Evolutionary conservation across 2,113 vertebrate genomes (phyloP).

Genomic region (Dicerorhinus sumatrensis): DNA sequence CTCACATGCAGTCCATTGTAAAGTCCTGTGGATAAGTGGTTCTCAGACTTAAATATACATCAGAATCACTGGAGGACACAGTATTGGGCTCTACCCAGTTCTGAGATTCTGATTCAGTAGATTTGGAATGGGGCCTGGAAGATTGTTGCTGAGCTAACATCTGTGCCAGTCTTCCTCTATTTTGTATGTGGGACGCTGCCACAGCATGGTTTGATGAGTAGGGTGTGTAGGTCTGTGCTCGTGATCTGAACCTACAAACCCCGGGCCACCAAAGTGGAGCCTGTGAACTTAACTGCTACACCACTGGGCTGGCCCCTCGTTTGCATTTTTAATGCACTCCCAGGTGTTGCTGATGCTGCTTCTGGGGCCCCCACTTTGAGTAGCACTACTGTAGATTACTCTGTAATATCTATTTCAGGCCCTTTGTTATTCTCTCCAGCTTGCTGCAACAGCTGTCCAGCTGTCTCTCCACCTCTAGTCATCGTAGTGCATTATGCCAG

Average conservation of each 20-base stretch:
- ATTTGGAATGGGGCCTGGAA: neutral
- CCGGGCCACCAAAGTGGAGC: too few species aligned
- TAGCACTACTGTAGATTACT: neutral
- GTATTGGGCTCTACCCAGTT: neutral
- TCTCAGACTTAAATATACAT: neutral
- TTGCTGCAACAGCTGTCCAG: neutral
- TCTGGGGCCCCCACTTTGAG: neutral
- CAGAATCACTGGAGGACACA: neutral
- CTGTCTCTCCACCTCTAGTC: neutral
- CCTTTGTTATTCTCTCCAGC: neutral
- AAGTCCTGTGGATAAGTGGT: neutral
- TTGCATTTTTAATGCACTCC: neutral
- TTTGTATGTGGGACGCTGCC: too few species aligned
- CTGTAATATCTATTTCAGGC: neutral
- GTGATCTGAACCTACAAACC: too few species aligned
- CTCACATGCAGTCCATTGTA: neutral
- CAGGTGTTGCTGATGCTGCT: neutral
- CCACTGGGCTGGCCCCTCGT: neutral
- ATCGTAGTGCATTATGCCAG: neutral
- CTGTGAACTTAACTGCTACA: too few species aligned
- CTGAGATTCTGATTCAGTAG: neutral
- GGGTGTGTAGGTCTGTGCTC: too few species aligned
- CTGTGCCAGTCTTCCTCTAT: too few species aligned
- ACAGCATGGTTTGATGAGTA: too few species aligned
- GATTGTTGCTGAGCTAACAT: too few species aligned